phyloP scores from a whole-genome alignment of 1,140 invertebrate genomes.

The Aphis craccivora region DNA sequence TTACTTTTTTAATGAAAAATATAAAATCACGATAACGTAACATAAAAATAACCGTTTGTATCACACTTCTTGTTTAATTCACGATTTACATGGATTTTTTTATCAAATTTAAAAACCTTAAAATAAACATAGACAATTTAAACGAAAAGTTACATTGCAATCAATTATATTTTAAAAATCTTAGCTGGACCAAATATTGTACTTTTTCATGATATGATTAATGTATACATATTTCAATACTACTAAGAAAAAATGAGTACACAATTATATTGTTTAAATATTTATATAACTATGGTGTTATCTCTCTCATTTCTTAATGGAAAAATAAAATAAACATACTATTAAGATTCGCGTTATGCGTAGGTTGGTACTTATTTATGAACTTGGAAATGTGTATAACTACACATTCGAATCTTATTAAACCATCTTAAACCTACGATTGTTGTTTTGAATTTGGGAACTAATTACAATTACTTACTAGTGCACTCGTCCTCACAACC shows the following conservation, averaged over 20 bases:
- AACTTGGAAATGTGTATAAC: background rate
- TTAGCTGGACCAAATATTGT: background rate
- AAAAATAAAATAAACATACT: conserved; percentile 19
- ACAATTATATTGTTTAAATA: conserved; percentile 9
- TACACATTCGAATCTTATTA: conserved; percentile 1
- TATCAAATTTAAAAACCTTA: background rate
- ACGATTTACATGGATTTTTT: background rate
- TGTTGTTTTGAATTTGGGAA: background rate
- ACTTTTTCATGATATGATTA: background rate
- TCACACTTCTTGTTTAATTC: background rate
- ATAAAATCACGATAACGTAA: background rate
- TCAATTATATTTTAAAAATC: background rate
- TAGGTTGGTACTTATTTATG: background rate
- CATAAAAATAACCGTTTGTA: background rate
- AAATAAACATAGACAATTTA: background rate
- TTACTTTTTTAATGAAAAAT: background rate
- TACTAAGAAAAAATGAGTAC: background rate
- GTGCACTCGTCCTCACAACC: background rate
- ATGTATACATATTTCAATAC: background rate
- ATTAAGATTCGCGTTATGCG: background rate
- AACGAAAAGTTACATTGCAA: background rate
- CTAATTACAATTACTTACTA: background rate
- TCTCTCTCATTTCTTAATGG: background rate
- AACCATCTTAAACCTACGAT: background rate
- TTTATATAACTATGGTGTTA: background rate